These are phyloP conservation scores for Nomada ferruginata DNA, from an alignment of 2,888 invertebrate genomes.

Conservation along the genomic window DNA sequence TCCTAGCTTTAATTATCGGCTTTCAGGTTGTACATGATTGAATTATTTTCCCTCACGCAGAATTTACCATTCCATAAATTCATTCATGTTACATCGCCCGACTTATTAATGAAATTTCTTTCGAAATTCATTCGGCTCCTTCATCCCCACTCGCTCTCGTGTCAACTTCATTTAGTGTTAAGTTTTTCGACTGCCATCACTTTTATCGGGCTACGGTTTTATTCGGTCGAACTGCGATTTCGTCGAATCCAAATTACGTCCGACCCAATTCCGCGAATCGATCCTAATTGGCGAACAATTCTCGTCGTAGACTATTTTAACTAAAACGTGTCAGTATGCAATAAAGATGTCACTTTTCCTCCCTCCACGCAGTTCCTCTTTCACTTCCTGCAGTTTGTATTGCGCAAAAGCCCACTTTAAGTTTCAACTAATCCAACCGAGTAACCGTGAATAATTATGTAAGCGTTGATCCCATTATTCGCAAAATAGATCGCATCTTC, in stretches of 20 bases:
- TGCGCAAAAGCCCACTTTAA: constrained; percentile 63
- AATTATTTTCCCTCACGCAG: neutral
- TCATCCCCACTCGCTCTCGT: neutral
- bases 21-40: no score
- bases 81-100: neutral
- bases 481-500: constrained; percentile 67
- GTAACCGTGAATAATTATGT: constrained; percentile 79
- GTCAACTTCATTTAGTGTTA: neutral
- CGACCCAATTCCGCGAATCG: constrained; percentile 44
- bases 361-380: constrained; percentile 47
- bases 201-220: constrained; percentile 11
- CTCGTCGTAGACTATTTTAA: constrained; percentile 33
- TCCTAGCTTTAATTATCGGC: no score
- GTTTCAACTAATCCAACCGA: constrained; percentile 73
- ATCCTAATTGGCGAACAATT: constrained; percentile 54
- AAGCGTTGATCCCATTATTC: constrained; percentile 69
- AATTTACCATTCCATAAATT: neutral
- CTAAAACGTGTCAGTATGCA: constrained; percentile 45
- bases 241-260: constrained; percentile 35
- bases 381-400: constrained; percentile 63
- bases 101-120: neutral
- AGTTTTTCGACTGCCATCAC: constrained; percentile 7
- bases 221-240: constrained; percentile 41
- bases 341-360: constrained; percentile 51
- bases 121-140: neutral